Evolutionary conservation across 1,140 invertebrate species (phyloP), one percentile per base, ranked within the genome.

Genomic region (Plectrocnemia conspersa): DNA sequence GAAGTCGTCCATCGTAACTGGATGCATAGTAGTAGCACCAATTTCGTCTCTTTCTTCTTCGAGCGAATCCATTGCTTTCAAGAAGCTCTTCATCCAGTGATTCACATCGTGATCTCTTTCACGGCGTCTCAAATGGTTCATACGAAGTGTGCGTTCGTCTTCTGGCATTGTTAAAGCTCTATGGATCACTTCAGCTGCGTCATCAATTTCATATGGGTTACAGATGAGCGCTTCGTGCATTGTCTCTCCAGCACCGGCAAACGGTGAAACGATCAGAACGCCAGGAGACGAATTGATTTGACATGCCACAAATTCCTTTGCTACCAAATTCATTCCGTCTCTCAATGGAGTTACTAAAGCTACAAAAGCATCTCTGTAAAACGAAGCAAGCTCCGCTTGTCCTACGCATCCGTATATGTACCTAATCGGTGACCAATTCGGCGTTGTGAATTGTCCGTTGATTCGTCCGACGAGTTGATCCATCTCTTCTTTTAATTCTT

Each of bases 281-380:
- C 91, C 91, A 0, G 90, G 89, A 0, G 88, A 83, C 10, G 82
- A 82, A 57, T 91, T 89, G 6, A 92, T 92, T 70, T 93, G 91
- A 66, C 91, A 93, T 3, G 91, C 91, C 1, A 93, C 90, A 64
- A 91, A 94, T 69, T 95, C 91, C 70, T 95, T 94, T 3, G 91
- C 91, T 0, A 94, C 91, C 35, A 95, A 75, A 73, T 95, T 95
- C 91, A 95, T 95, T 36, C 91, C 91, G 67, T 94, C 91, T 35
- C 91, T 73, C 0, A 93, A 69, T 0, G 91, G 91, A 0, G 91
- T 93, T 0, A 94, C 90, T 13, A 93, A 68, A 15, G 86, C 89
- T 0, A 95, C 89, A 0, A 88, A 84, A 0, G 89, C 82, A 64
- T 93, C 90, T 13, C 89, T 75, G 69, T 92, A 92, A 58, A 91